Evolutionary conservation across 2,113 vertebrate species (phyloP).

Genomic region (Phrynocephalus versicolor): DNA sequence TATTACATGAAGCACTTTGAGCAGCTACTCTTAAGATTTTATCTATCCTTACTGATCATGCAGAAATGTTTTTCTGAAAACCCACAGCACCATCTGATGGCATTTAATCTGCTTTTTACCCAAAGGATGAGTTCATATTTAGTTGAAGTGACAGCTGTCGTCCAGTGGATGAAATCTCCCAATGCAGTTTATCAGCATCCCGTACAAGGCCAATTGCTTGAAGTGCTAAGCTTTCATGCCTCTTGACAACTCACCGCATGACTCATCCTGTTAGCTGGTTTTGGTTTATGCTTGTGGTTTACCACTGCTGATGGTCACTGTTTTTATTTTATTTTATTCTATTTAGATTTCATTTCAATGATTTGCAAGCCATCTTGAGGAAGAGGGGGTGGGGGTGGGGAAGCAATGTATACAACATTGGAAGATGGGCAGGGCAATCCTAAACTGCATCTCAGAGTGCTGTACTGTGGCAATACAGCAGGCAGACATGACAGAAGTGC

Average conservation of each 20-base stretch:
- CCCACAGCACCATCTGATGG: not conserved
- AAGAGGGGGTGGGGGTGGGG: no score
- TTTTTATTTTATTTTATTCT: not conserved
- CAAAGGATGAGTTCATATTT: not conserved
- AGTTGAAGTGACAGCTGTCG: not conserved
- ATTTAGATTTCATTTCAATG: not conserved
- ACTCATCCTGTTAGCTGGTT: not conserved
- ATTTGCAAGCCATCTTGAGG: not conserved
- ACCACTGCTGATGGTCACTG: not conserved
- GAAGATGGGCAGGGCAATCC: not conserved
- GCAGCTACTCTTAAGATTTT: not conserved
- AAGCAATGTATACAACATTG: not conserved
- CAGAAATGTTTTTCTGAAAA: not conserved
- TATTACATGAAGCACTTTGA: conserved; percentile 11
- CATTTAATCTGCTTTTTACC: not conserved
- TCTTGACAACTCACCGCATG: not conserved
- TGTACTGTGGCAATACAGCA: no score
- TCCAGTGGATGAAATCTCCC: not conserved
- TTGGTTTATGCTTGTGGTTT: not conserved
- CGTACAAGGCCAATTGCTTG: not conserved
- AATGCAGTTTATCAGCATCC: not conserved
- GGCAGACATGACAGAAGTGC: not conserved
- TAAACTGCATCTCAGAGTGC: not conserved
- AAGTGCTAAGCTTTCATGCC: not conserved
- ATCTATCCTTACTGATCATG: not conserved